Conservation (phyloP, 1,140 invertebrate genomes). For the Ctenoplectra terminalis region DNA sequence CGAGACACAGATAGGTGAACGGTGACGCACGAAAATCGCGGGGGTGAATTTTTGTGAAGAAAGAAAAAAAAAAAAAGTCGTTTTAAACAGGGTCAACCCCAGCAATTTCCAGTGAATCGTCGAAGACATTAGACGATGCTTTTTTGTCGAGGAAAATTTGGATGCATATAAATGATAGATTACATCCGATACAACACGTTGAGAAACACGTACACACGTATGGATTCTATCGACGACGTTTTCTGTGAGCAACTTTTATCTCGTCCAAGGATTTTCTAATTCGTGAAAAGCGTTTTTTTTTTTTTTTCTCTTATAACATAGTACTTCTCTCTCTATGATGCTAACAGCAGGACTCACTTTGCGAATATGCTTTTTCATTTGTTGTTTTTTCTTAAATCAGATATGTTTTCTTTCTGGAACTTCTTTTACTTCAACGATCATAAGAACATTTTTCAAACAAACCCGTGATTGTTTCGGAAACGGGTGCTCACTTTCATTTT, state of each 20-base stretch:
- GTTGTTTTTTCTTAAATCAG: background rate
- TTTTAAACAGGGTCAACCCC: background rate
- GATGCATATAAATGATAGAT: conserved; percentile 50
- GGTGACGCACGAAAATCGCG: conserved; percentile 55
- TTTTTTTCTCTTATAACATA: background rate
- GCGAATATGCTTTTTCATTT: background rate
- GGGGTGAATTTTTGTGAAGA: conserved; percentile 31
- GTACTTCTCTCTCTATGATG: background rate
- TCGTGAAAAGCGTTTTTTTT: background rate
- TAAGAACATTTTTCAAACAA: conserved; percentile 3
- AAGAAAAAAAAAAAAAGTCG: too few species aligned
- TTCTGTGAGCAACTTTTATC: conserved; percentile 52
- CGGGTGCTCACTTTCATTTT: conserved; percentile 10
- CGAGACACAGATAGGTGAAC: conserved; percentile 76
- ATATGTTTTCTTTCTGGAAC: conserved; percentile 36
- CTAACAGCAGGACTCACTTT: background rate
- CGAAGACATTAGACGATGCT: conserved; percentile 57
- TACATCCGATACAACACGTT: conserved; percentile 48
- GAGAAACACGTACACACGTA: conserved; percentile 59
- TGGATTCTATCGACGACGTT: conserved; percentile 32
- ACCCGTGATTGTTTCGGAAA: background rate
- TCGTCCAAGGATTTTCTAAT: background rate
- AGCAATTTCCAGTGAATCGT: conserved; percentile 49
- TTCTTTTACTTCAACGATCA: background rate
- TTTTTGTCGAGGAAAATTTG: conserved; percentile 53